Percentiles rank a stretch among this genome's conserved stretches.
These are phyloP conservation scores for Struthidea cinerea DNA, from an alignment of 2,113 vertebrate species.

Conservation along the genomic window DNA sequence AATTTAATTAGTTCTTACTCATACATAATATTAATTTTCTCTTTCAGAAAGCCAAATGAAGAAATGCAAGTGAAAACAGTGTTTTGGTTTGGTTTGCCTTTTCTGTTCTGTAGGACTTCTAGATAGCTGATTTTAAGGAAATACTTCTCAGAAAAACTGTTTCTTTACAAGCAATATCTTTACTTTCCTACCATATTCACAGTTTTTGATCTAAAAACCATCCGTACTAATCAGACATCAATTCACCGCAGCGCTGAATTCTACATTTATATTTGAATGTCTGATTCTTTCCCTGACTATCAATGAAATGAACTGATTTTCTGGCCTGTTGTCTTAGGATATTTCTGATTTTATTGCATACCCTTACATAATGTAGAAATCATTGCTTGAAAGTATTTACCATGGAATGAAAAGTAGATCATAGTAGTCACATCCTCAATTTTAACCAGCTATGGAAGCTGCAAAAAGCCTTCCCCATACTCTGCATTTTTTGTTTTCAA, in stretches of 20 bases:
- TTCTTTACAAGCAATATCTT: neutral
- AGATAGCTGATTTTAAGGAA: neutral
- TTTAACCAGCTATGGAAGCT: neutral
- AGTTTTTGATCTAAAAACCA: neutral
- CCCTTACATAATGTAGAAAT: neutral
- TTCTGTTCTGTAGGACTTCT: neutral
- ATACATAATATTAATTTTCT: slow-evolving; percentile 11
- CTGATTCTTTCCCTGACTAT: neutral
- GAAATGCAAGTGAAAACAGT: neutral
- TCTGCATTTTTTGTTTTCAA: neutral
- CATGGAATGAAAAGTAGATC: neutral
- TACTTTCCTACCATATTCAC: neutral
- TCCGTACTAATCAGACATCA: neutral
- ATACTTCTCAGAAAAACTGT: neutral
- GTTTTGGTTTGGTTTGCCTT: neutral
- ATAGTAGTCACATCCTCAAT: neutral
- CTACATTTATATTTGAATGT: neutral
- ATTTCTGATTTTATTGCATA: neutral
- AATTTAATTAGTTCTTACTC: slow-evolving; percentile 56
- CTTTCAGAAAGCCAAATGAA: neutral
- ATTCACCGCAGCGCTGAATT: neutral
- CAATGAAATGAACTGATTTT: neutral
- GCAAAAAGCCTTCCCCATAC: neutral
- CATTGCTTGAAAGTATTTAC: neutral
- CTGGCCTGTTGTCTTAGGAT: rapidly evolving